Percentiles rank a stretch among this genome's conserved stretches.
Evolutionary conservation across 2,797 vertebrate species (phyloP).

Genomic region (Trachurus trachurus): DNA sequence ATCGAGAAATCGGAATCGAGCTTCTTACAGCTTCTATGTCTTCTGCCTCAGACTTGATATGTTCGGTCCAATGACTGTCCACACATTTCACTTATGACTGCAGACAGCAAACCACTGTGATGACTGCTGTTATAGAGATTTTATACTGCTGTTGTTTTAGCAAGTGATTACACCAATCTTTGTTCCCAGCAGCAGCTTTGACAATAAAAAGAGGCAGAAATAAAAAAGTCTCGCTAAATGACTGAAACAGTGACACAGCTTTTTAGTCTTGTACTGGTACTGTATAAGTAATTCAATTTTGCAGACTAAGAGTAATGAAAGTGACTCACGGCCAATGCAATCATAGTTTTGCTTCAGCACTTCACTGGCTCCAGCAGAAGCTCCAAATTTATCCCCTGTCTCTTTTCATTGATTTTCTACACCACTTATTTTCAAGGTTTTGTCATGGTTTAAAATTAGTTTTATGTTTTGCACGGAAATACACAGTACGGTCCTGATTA

Average conservation of each 20-base stretch:
- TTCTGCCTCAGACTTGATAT: background rate
- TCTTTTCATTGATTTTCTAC: slow-evolving; percentile 42
- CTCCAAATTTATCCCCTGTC: slow-evolving; percentile 14
- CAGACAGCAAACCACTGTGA: background rate
- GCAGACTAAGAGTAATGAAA: slow-evolving; percentile 44
- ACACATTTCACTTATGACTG: background rate
- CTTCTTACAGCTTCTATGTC: background rate
- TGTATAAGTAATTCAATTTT: slow-evolving; percentile 11
- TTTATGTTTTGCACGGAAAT: slow-evolving; percentile 1
- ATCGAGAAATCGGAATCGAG: background rate
- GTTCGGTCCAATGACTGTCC: background rate
- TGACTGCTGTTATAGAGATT: background rate
- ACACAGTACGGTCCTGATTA: background rate
- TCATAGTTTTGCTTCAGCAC: slow-evolving; percentile 11
- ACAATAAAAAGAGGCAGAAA: background rate
- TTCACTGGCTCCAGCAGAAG: background rate
- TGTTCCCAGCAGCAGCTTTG: background rate
- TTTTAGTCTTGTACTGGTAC: background rate
- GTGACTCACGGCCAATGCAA: slow-evolving; percentile 31
- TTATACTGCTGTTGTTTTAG: background rate
- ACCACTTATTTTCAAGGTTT: slow-evolving; percentile 4
- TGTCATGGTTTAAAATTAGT: slow-evolving; percentile 2
- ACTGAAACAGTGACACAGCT: slow-evolving; percentile 16
- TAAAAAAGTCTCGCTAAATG: slow-evolving; percentile 11
- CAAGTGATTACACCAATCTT: background rate